Evolutionary conservation across 2,113 vertebrate genomes (phyloP), one percentile per base, ranked within the genome.

Genomic region (Chaenocephalus aceratus): DNA sequence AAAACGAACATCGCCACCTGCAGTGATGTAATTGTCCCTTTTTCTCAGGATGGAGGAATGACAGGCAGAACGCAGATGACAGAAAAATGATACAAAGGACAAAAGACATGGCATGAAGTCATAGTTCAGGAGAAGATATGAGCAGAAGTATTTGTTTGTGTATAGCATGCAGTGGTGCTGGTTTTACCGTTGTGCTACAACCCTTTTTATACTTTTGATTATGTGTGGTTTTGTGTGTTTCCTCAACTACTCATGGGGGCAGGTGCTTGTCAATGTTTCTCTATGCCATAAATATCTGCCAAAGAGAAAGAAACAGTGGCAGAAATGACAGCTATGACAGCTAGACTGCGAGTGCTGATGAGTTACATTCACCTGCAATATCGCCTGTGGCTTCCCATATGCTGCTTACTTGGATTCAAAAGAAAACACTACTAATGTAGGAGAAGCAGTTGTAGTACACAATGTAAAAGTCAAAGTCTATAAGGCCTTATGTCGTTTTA

Each of bases 1-100:
- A 89, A 81, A 79, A n/a, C 58, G 73, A 80, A 79, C 68, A 83
- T 76, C 57, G 66, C 79, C 68, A 59, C 86, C 82, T 77, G 82
- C 66, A 70, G 82, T 62, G 64, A 58, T 62, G 64, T 51, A 53
- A 69, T 79, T 79, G n/a, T 75, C 53, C 62, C 73, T 80, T 88
- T 86, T 81, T 84, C 53, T 68, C 14, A 56, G 75, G 72, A 76
- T 11, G 60, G 41, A 84, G 58, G n/a, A 46, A 83, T 72, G 45
- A 74, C 36, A 75, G 61, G 73, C 30, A 84, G 14, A 76, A 54
- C 13, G 44, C 41, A 3, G 26, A 56, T 12, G 44, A 44, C 51
- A 48, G 13, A 52, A 66, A 78, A 67, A 61, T 15, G 10, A 46
- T 21, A 75, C 18, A 67, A 26, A 73, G 52, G 46, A 70, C 34